Percentiles rank a stretch among this genome's conserved stretches.
phyloP scores from a whole-genome alignment of 2,797 vertebrate genomes.

The Limosa lapponica region DNA sequence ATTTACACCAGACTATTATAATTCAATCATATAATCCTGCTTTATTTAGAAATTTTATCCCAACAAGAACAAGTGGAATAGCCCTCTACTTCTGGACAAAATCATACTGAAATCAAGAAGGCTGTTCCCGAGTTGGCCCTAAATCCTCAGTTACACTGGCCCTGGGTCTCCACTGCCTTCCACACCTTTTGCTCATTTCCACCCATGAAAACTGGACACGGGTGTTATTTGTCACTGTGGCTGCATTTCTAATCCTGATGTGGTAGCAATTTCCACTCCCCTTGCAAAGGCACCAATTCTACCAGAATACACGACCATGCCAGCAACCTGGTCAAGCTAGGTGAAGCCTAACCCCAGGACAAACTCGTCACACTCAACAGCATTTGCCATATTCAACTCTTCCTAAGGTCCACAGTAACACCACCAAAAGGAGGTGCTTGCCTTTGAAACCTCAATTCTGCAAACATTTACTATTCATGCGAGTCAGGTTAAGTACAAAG shows the following conservation, averaged over 20 bases:
- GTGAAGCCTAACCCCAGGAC: not conserved
- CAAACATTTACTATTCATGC: not conserved
- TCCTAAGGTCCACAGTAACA: not conserved
- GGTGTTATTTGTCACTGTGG: not conserved
- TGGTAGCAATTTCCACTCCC: not conserved
- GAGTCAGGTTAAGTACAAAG: not conserved
- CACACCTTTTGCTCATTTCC: not conserved
- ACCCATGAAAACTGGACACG: not conserved
- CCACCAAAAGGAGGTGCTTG: not conserved
- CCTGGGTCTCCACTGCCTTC: not conserved
- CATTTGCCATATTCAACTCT: not conserved
- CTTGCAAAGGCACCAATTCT: not conserved
- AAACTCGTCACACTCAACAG: not conserved
- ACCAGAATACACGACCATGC: rapidly evolving
- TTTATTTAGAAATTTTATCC: not conserved
- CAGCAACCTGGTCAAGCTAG: not conserved
- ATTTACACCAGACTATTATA: not conserved
- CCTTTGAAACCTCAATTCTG: not conserved
- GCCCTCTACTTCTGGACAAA: not conserved
- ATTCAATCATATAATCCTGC: not conserved
- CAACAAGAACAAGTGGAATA: not conserved
- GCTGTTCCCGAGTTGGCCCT: not conserved
- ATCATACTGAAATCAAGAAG: not conserved
- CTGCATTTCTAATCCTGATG: not conserved
- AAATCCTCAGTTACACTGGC: not conserved